These are phyloP conservation scores for Forbesichthys agassizii DNA, from an alignment of 2,113 vertebrate species.

Conservation along the genomic window DNA sequence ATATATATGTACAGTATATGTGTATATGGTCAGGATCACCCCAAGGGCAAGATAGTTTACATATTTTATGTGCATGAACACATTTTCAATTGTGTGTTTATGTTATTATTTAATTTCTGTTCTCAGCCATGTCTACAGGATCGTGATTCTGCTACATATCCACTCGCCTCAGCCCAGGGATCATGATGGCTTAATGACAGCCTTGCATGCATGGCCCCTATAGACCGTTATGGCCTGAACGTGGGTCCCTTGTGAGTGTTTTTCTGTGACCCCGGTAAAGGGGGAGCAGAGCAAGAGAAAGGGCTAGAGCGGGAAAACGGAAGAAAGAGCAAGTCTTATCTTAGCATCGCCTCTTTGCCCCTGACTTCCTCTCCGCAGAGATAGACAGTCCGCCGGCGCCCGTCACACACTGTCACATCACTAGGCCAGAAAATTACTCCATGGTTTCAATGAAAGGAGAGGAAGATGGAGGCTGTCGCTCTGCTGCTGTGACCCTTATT, in stretches of 20 bases:
- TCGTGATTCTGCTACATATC: too few relatives aligned
- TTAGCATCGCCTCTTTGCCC: conserved; percentile 52
- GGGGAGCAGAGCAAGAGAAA: background rate
- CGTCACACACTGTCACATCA: conserved; percentile 55
- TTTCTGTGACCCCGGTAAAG: background rate
- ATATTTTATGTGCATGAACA: too few relatives aligned
- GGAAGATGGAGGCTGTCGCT: conserved; percentile 36
- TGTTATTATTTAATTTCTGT: too few relatives aligned
- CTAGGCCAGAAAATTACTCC: conserved; percentile 61
- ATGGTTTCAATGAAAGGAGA: conserved; percentile 43
- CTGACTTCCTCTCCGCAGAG: conserved; percentile 57
- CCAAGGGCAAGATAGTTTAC: too few relatives aligned
- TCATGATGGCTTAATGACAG: conserved; percentile 1
- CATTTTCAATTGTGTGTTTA: too few relatives aligned
- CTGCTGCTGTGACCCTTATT: background rate
- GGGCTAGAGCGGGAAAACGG: background rate
- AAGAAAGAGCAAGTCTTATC: conserved; percentile 57
- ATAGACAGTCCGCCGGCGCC: conserved; percentile 62
- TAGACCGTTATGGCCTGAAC: background rate
- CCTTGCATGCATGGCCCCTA: background rate
- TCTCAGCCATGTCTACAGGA: too few relatives aligned
- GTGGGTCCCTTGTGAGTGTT: conserved; percentile 4
- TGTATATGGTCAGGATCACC: too few relatives aligned
- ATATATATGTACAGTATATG: too few relatives aligned
- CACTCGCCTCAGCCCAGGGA: background rate